phyloP scores from a whole-genome alignment of 2,113 vertebrate genomes.

The Corythornis vintsioides region DNA sequence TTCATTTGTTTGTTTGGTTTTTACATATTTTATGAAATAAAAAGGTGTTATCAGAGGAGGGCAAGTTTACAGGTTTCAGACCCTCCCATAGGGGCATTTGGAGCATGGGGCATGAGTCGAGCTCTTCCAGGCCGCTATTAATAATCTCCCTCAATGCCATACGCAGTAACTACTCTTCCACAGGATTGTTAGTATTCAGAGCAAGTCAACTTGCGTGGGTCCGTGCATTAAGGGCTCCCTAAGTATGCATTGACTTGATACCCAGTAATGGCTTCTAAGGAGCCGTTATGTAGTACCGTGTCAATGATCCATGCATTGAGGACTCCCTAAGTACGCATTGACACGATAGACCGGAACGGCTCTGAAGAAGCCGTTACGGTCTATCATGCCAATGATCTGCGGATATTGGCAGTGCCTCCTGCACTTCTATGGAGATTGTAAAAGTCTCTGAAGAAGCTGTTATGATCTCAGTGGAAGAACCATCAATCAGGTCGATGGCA shows the following conservation, averaged over 20 bases:
- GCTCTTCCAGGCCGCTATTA: not conserved
- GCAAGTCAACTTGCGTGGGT: conserved; percentile 76
- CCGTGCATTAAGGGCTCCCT: conserved; percentile 80
- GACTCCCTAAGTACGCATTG: conserved; percentile 83
- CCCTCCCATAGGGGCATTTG: rapidly evolving
- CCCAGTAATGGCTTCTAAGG: conserved; percentile 84
- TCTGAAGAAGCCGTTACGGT: conserved; percentile 81
- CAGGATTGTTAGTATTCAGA: conserved; percentile 80
- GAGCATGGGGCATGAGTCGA: rapidly evolving
- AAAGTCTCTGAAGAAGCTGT: conserved; percentile 73
- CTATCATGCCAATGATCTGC: conserved; percentile 83
- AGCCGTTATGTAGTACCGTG: conserved; percentile 82
- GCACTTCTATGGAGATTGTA: conserved; percentile 69
- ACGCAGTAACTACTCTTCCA: conserved; percentile 76
- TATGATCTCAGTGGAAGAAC: conserved; percentile 55
- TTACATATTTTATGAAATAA: conserved; percentile 24
- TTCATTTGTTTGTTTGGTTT: not conserved
- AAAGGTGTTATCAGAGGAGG: not conserved
- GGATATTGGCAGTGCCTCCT: conserved; percentile 80
- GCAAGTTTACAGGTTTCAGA: not conserved
- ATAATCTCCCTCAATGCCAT: conserved; percentile 19
- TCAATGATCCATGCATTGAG: conserved; percentile 84
- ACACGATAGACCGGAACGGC: conserved; percentile 80
- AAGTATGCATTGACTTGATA: conserved; percentile 85
- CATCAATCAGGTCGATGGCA: conserved; percentile 9